Conservation (phyloP, 2,113 vertebrate genomes). For the Miniopterus natalensis region DNA sequence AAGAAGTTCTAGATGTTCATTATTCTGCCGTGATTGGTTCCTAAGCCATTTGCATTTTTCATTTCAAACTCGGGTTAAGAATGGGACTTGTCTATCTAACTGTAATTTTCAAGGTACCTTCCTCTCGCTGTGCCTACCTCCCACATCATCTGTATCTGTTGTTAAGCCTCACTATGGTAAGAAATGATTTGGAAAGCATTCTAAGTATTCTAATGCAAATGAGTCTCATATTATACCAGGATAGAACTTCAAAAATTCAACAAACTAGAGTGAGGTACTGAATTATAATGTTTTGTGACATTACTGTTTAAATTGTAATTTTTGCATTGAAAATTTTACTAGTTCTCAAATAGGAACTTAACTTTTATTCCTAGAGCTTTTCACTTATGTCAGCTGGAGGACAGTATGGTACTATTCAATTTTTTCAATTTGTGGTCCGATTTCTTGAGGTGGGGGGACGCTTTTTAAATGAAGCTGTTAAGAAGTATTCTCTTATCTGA, state of each 20-base stretch:
- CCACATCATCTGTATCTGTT: slow-evolving; percentile 27
- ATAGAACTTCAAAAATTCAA: slow-evolving; percentile 38
- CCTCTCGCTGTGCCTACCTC: background rate
- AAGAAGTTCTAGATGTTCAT: slow-evolving; percentile 54
- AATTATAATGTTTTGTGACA: slow-evolving; percentile 44
- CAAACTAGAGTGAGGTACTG: background rate
- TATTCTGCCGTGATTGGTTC: slow-evolving; percentile 48
- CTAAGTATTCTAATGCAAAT: slow-evolving; percentile 70
- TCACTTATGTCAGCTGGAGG: slow-evolving; percentile 8
- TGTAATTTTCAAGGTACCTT: slow-evolving; percentile 56
- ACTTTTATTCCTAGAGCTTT: slow-evolving; percentile 57
- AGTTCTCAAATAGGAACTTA: slow-evolving; percentile 48
- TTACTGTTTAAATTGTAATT: slow-evolving; percentile 9
- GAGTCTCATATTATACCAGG: background rate
- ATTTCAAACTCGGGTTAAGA: slow-evolving; percentile 1
- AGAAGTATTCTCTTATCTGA: slow-evolving; percentile 10
- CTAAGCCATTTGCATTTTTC: slow-evolving; percentile 52
- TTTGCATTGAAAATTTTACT: slow-evolving; percentile 8
- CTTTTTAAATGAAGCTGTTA: slow-evolving; percentile 11
- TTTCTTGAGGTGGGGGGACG: slow-evolving; percentile 16
- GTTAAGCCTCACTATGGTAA: slow-evolving; percentile 54
- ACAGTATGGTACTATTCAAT: background rate
- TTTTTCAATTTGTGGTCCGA: slow-evolving; percentile 42
- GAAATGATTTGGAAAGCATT: slow-evolving; percentile 67
- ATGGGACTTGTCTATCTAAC: slow-evolving; percentile 66